Base-by-base conservation (phyloP, 2,797 vertebrate genomes). In the Acrossocheilus wenchowensis region DNA sequence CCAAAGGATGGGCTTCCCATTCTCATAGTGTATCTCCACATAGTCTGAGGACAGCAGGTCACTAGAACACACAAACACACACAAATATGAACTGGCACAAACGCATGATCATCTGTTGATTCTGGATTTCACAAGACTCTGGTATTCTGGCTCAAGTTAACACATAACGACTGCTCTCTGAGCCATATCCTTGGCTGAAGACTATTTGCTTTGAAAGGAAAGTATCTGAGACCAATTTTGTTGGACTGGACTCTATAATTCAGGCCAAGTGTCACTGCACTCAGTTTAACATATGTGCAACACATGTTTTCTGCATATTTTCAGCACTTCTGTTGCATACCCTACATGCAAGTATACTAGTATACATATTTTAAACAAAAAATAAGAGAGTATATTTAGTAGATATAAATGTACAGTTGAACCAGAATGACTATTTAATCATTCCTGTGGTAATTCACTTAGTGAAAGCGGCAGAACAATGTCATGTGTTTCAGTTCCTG, bases 1-100 rank as follows among this genome's bases (percentile, higher is more conserved):
- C 78, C 97, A 97, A 85, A 95, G 91, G 78, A 97, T 95, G 1
- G 95, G 96, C 87, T 97, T 98, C 78, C 96, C 97, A 23, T 96
- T 95, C 90, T 98, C 96, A 84, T 97, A 98, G 93, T 99, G 95
- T 94, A 99, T 99, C 94, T 99, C 98, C 89, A 98, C 96, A 89
- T 99, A 99, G 93, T 97, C 96, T 68, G 97, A 98, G 87, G 98
- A 98, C 92, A 99, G 93, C 91, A 99, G 95, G 90, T 97, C 97
- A 96, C 98, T 99, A 95, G 64, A 93, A 92, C 74, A 94, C 91
- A 93, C 5, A 86, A 86, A 89, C 34, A 84, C 85, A 88, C 62
- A 78, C 54, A 14, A 17, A 50, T 15, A 15, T 83, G 15, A 73
- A 81, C 34, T 71, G 45, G n/a, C n/a, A 73, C 10, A 1, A 72